These are phyloP conservation scores for Acanthornis magna DNA, from an alignment of 2,797 vertebrate genomes.

Conservation along the genomic window DNA sequence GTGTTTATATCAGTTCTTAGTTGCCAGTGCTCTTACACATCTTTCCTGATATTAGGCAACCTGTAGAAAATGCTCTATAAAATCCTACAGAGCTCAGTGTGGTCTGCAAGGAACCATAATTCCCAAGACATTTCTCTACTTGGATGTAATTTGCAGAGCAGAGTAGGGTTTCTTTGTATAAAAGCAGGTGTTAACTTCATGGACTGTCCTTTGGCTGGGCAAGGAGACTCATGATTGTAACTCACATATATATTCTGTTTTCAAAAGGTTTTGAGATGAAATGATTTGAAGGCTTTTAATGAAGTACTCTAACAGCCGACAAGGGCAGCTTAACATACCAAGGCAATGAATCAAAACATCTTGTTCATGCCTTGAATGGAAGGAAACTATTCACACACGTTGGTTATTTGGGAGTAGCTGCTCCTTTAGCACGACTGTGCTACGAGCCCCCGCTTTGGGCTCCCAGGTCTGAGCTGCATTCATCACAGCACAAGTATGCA, in stretches of 20 bases:
- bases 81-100: background rate
- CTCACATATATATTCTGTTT: background rate
- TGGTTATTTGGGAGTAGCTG: conserved; percentile 42
- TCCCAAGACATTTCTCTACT: background rate
- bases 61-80: conserved; percentile 18
- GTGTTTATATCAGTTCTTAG: conserved; percentile 27
- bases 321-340: conserved; percentile 60
- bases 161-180: background rate
- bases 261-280: conserved; percentile 4
- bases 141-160: background rate
- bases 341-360: conserved; percentile 47
- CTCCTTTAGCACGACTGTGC: background rate
- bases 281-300: conserved; percentile 24
- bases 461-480: background rate
- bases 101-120: background rate
- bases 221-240: background rate
- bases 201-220: background rate
- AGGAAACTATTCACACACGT: conserved; percentile 53
- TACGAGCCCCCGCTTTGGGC: background rate
- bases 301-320: conserved; percentile 28
- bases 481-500: conserved; percentile 24
- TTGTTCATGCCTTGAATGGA: conserved; percentile 62
- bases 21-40: conserved; percentile 4
- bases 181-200: background rate
- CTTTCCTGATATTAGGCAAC: conserved; percentile 12